Percentiles rank a stretch among this genome's conserved stretches.
Evolutionary conservation across 2,888 invertebrate genomes (phyloP).

Genomic region (Conistra vaccinii): DNA sequence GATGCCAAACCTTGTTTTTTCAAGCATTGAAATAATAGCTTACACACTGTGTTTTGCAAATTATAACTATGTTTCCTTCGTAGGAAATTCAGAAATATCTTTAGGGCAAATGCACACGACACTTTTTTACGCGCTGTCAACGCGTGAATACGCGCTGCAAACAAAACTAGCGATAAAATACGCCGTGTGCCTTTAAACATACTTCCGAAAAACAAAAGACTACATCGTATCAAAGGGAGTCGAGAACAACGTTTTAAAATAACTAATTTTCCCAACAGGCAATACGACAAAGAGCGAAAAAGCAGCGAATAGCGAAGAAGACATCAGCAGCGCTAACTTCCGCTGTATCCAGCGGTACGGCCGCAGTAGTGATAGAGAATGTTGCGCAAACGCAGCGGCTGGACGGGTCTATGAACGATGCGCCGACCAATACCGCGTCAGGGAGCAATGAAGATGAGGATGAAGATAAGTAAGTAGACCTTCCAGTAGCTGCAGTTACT

Average conservation of each 20-base stretch:
- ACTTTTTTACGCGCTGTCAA: too few species aligned
- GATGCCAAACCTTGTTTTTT: neutral
- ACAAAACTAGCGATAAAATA: too few species aligned
- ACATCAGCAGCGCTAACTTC: conserved; percentile 88
- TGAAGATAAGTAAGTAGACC: conserved; percentile 87
- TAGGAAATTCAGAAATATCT: neutral
- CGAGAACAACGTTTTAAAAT: neutral
- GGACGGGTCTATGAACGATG: conserved; percentile 94
- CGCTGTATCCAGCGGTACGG: conserved; percentile 93
- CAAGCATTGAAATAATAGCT: conserved; percentile 5
- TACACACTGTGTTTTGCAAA: neutral
- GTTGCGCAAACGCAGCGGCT: conserved; percentile 94
- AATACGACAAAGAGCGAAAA: conserved; percentile 95
- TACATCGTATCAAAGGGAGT: neutral
- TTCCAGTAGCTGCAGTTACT: neutral
- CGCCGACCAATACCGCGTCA: conserved; percentile 96
- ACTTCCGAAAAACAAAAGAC: neutral
- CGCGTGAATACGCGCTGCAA: too few species aligned
- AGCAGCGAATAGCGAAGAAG: conserved; percentile 94
- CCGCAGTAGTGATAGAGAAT: conserved; percentile 97
- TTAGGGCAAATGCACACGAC: too few species aligned
- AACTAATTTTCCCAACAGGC: conserved; percentile 90
- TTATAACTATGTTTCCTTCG: neutral
- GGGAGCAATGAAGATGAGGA: conserved; percentile 97
- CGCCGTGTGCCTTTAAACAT: too few species aligned